Percentiles rank a stretch among this genome's conserved stretches.
Conservation (phyloP, 2,888 invertebrate genomes). For the Trichopoda pennipes region DNA sequence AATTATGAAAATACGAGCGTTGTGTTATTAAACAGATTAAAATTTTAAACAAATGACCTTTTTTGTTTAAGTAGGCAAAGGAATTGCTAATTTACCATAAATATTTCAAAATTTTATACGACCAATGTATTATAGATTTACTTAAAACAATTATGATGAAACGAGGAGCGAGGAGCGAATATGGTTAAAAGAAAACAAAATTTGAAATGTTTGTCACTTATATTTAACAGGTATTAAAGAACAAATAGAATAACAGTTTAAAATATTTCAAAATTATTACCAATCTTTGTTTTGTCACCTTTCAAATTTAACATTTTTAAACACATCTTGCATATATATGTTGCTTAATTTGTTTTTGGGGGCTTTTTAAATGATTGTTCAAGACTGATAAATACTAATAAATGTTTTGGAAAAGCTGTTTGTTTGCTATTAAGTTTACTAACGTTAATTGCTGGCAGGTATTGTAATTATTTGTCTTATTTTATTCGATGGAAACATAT, state of each 20-base stretch:
- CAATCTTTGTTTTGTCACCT: no score
- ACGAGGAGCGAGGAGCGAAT: neutral
- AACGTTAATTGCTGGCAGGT: no score
- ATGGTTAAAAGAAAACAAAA: neutral
- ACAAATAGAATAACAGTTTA: neutral
- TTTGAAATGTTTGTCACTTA: neutral
- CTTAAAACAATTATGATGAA: neutral
- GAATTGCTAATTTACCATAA: slow-evolving; percentile 8
- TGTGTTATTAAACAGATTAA: slow-evolving; percentile 43
- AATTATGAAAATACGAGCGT: slow-evolving; percentile 44
- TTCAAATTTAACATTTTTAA: no score
- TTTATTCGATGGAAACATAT: no score
- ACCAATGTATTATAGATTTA: slow-evolving; percentile 8
- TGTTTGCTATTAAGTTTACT: no score
- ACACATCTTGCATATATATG: no score
- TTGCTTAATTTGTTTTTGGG: no score
- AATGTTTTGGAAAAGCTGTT: no score
- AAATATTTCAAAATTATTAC: neutral
- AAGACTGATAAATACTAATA: no score
- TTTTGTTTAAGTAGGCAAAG: neutral
- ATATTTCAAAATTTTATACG: neutral
- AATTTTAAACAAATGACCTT: slow-evolving; percentile 45
- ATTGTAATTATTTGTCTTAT: no score
- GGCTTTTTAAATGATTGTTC: no score
- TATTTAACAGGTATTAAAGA: neutral